These are phyloP conservation scores for Euura lappo DNA, from an alignment of 1,140 invertebrate genomes.

Conservation along the genomic window DNA sequence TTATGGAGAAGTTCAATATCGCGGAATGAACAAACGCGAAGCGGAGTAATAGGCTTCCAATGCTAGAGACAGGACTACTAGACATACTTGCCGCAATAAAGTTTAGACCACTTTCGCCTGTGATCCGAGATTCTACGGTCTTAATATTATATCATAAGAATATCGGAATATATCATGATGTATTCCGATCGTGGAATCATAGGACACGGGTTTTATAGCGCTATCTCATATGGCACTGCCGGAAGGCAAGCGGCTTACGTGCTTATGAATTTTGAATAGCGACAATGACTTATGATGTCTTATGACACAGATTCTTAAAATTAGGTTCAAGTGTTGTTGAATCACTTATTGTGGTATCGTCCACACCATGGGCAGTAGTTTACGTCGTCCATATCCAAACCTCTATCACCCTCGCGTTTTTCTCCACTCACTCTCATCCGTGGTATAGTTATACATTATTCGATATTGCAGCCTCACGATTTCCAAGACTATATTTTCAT, in stretches of 20 bases:
- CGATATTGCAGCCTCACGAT: constrained; percentile 51
- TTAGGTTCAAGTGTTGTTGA: constrained; percentile 9
- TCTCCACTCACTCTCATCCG: constrained; percentile 25
- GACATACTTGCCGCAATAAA: too few species aligned
- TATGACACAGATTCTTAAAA: too few species aligned
- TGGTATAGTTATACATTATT: constrained; percentile 54
- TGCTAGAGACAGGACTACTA: too few species aligned
- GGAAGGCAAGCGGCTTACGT: too few species aligned
- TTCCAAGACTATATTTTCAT: constrained; percentile 50
- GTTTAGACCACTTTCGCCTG: too few species aligned
- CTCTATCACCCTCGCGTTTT: constrained; percentile 10
- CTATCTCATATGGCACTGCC: constrained; percentile 37
- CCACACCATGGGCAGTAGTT: not conserved
- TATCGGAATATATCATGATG: constrained; percentile 39
- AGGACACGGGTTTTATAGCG: constrained; percentile 36
- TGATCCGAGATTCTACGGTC: constrained; percentile 17
- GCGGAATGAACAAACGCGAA: not conserved
- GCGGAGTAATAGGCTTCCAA: not conserved
- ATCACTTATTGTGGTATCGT: constrained; percentile 24
- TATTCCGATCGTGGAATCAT: constrained; percentile 39
- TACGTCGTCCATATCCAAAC: constrained; percentile 30
- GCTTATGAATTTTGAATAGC: too few species aligned
- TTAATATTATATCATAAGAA: constrained; percentile 19
- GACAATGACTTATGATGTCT: too few species aligned
- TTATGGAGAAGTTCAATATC: not conserved